These are phyloP conservation scores for Gyrodactylus bullatarudis DNA, from an alignment of 1,140 invertebrate genomes.

Conservation along the genomic window DNA sequence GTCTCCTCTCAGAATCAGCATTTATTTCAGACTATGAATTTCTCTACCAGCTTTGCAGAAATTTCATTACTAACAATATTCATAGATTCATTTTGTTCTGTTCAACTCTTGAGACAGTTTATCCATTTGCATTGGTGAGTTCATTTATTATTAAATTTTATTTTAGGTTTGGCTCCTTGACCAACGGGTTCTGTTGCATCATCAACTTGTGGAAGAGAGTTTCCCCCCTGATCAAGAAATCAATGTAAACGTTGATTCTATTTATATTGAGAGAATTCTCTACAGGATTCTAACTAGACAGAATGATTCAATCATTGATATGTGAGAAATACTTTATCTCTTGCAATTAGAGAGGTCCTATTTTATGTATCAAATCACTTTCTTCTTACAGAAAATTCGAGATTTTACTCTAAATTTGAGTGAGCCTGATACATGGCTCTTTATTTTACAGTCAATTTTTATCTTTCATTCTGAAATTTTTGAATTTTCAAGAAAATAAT, in stretches of 20 bases:
- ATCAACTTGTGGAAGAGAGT: neutral
- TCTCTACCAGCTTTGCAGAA: neutral
- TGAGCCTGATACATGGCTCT: no score
- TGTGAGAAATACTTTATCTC: neutral
- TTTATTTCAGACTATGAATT: neutral
- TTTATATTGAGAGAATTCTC: neutral
- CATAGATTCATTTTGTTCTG: neutral
- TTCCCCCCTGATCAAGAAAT: neutral
- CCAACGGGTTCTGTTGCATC: neutral
- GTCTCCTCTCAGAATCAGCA: neutral
- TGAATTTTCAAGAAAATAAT: no score
- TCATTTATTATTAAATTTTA: neutral
- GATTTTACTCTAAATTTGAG: no score
- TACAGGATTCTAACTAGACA: neutral
- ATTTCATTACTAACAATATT: neutral
- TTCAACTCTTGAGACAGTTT: neutral
- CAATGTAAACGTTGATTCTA: neutral
- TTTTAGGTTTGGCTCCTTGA: neutral
- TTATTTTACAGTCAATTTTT: no score
- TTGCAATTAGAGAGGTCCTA: no score
- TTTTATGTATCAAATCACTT: no score
- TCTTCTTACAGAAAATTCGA: no score
- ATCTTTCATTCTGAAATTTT: no score
- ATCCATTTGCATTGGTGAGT: neutral
- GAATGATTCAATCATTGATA: neutral